phyloP scores from a whole-genome alignment of 92 coral and sea anemone species.

The Chrysogorgia sp. region DNA sequence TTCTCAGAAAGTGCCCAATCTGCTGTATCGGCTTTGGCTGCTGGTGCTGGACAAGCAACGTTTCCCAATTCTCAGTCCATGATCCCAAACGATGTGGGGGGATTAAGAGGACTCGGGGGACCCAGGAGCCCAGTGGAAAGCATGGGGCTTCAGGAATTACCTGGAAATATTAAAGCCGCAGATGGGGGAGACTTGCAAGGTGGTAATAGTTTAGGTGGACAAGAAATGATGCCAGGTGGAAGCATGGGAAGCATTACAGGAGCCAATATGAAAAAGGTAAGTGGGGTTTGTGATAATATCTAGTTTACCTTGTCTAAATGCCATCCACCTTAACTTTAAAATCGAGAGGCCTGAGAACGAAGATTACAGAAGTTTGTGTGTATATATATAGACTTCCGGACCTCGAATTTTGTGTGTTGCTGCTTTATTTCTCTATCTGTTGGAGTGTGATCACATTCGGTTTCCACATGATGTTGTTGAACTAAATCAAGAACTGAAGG shows the following conservation, averaged over 20 bases:
- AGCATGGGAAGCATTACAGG: neutral
- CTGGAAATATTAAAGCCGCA: neutral
- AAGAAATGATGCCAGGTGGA: conserved; percentile 35
- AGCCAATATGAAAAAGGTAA: conserved; percentile 34
- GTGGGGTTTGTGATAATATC: neutral
- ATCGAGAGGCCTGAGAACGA: no score
- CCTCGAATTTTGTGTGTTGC: no score
- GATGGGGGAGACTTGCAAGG: conserved; percentile 3
- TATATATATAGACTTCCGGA: no score
- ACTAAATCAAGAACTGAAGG: no score
- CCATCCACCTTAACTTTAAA: no score
- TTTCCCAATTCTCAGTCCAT: conserved; percentile 5
- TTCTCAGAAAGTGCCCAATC: conserved; percentile 28
- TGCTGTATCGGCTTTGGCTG: conserved; percentile 37
- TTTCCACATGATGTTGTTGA: no score
- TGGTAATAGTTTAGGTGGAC: conserved; percentile 12
- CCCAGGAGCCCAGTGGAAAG: neutral
- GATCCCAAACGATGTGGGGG: conserved; percentile 19
- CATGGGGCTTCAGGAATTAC: neutral
- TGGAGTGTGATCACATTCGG: no score
- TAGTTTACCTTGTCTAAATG: neutral
- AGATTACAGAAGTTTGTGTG: no score
- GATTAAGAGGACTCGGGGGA: conserved; percentile 21
- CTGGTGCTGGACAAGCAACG: conserved; percentile 37
- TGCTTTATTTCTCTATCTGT: no score